phyloP scores from a whole-genome alignment of 2,888 invertebrate species.

The Amphipoea oculea region DNA sequence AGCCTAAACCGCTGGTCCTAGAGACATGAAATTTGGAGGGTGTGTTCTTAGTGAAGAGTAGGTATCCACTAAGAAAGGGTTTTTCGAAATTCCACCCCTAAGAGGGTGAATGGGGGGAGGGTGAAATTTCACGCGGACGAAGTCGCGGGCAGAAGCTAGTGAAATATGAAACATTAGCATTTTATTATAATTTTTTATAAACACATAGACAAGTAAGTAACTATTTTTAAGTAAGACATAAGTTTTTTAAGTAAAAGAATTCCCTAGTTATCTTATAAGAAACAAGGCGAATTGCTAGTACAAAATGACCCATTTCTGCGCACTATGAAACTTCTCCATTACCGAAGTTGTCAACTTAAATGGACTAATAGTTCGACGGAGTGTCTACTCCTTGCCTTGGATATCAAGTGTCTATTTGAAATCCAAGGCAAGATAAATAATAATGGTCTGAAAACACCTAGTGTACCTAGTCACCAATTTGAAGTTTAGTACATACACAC shows the following conservation, averaged over 20 bases:
- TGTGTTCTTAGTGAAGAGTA: no score
- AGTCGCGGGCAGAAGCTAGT: no score
- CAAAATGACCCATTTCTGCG: slow-evolving; percentile 36
- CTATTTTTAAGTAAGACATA: not conserved
- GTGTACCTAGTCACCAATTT: not conserved
- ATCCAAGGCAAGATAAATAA: slow-evolving; percentile 30
- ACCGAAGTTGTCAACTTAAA: slow-evolving; percentile 44
- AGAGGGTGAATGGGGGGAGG: no score
- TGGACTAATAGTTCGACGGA: slow-evolving; percentile 33
- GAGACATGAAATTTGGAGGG: no score
- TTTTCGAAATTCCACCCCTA: no score
- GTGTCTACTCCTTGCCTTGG: not conserved
- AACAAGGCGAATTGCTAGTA: not conserved
- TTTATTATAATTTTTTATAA: not conserved
- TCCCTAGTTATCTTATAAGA: no score
- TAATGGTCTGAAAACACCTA: not conserved
- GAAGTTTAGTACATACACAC: slow-evolving; percentile 11
- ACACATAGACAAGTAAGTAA: not conserved
- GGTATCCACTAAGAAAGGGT: no score
- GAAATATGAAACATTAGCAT: not conserved
- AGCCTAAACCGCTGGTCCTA: no score
- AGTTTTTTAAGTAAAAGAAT: not conserved
- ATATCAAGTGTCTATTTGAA: not conserved
- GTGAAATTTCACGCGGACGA: no score
- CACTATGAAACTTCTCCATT: slow-evolving; percentile 40